These are phyloP conservation scores for Pachyramphus minor DNA, from an alignment of 2,113 vertebrate genomes.

Conservation along the genomic window DNA sequence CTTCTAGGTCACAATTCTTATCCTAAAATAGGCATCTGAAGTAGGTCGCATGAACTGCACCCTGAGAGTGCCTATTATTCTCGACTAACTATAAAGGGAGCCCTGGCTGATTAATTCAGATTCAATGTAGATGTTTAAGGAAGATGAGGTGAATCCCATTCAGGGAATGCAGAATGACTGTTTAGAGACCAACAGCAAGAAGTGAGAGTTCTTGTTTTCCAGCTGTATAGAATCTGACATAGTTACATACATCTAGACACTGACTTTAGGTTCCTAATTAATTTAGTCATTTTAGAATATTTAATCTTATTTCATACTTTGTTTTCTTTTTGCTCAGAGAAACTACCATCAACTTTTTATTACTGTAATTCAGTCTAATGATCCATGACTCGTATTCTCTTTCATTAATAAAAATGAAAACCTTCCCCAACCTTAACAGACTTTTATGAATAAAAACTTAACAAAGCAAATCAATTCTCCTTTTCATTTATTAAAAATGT, in stretches of 20 bases:
- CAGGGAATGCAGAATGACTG: not conserved
- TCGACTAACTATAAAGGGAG: constrained; percentile 26
- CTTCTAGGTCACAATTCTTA: constrained; percentile 60
- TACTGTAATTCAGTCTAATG: not conserved
- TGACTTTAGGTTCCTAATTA: not conserved
- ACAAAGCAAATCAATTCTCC: not conserved
- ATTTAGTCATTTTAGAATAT: not conserved
- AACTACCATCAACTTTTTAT: not conserved
- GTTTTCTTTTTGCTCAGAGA: not conserved
- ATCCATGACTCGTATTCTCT: not conserved
- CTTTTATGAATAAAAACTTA: constrained; percentile 6
- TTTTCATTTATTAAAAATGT: not conserved
- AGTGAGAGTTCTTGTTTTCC: not conserved
- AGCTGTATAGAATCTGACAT: not conserved
- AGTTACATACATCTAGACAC: not conserved
- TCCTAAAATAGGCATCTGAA: constrained; percentile 58
- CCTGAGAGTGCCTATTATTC: constrained; percentile 46
- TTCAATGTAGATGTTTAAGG: constrained; percentile 22
- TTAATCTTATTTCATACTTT: not conserved
- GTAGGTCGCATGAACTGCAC: constrained; percentile 50
- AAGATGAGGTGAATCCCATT: constrained; percentile 19
- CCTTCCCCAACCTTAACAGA: not conserved
- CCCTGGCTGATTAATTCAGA: constrained; percentile 42
- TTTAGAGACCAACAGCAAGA: not conserved
- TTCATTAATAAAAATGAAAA: not conserved